These are phyloP conservation scores for Eustalomyia histrio DNA, from an alignment of 2,888 invertebrate species.

Conservation along the genomic window DNA sequence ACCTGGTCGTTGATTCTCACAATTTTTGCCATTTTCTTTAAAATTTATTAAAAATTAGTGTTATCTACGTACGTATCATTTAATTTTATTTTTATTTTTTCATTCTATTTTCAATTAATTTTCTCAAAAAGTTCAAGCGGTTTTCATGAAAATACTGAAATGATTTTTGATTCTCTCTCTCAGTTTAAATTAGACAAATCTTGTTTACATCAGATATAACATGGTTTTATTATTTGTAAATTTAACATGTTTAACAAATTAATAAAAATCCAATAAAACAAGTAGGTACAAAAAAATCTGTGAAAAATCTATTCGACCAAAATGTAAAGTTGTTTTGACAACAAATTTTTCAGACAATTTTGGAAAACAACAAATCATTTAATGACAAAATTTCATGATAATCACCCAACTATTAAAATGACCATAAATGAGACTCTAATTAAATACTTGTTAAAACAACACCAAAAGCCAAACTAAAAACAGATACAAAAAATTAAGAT, in stretches of 20 bases:
- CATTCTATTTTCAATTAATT: too few relatives aligned
- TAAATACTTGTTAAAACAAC: slow-evolving; percentile 66
- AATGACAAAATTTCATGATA: slow-evolving; percentile 64
- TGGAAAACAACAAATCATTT: slow-evolving; percentile 63
- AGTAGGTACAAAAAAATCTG: slow-evolving; percentile 32
- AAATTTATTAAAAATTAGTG: too few relatives aligned
- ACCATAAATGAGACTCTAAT: slow-evolving; percentile 63
- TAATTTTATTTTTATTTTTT: too few relatives aligned
- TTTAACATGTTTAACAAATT: slow-evolving; percentile 57
- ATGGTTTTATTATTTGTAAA: not conserved
- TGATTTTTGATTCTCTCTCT: too few relatives aligned
- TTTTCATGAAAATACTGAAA: too few relatives aligned
- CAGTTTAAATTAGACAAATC: too few relatives aligned
- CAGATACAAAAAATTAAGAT: not conserved
- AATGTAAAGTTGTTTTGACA: slow-evolving; percentile 58
- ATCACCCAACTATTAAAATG: slow-evolving; percentile 62
- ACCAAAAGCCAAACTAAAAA: slow-evolving; percentile 51
- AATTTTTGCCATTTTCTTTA: too few relatives aligned
- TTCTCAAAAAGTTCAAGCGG: too few relatives aligned
- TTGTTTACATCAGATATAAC: not conserved
- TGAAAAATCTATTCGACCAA: slow-evolving; percentile 54
- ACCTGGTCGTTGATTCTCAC: too few relatives aligned
- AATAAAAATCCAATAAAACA: slow-evolving; percentile 64
- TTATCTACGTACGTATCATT: too few relatives aligned
- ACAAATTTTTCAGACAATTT: slow-evolving; percentile 49